Evolutionary conservation across 2,113 vertebrate species (phyloP).

Genomic region (Nothocercus julius): DNA sequence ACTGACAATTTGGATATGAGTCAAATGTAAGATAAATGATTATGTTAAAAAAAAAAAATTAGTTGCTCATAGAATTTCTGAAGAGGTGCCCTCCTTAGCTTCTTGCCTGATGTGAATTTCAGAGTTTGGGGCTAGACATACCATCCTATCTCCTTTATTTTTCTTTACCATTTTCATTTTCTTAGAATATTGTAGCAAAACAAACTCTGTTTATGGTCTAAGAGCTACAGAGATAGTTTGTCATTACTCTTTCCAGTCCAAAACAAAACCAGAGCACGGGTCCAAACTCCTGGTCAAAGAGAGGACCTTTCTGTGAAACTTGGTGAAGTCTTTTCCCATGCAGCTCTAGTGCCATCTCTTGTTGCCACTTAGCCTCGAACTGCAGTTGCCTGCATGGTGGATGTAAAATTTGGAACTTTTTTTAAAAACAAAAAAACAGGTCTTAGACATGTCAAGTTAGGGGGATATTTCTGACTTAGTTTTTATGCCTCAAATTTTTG

Average conservation of each 20-base stretch:
- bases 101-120: not conserved
- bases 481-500: not conserved
- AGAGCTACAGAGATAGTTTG: not conserved
- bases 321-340: not conserved
- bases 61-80: not conserved
- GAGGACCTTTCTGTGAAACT: not conserved
- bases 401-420: not conserved
- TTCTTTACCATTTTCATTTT: not conserved
- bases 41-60: not conserved
- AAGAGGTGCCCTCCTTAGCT: not conserved
- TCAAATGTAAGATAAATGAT: not conserved
- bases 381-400: not conserved
- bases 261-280: not conserved
- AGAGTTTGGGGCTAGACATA: not conserved
- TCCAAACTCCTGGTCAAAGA: not conserved
- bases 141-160: not conserved
- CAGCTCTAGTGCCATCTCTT: not conserved
- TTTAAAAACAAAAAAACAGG: not conserved
- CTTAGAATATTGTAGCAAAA: constrained; percentile 8
- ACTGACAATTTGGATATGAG: not conserved
- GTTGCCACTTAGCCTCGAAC: not conserved
- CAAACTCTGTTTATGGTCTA: not conserved
- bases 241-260: not conserved
- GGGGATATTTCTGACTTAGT: not conserved
- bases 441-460: not conserved